phyloP scores from a whole-genome alignment of 2,888 invertebrate genomes.

The Drosophila multiciliata region DNA sequence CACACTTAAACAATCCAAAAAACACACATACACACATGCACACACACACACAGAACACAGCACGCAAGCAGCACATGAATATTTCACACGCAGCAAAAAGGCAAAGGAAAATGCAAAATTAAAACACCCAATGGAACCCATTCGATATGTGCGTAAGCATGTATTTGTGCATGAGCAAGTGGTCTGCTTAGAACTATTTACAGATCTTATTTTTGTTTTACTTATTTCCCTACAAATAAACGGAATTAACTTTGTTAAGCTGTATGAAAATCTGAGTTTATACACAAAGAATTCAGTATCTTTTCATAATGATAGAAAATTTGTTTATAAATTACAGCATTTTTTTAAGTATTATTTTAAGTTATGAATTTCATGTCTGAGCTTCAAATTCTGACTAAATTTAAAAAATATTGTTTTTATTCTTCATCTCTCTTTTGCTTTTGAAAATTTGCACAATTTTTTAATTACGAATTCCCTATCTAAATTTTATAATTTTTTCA shows the following conservation, averaged over 20 bases:
- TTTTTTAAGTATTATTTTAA: neutral
- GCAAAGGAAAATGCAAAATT: constrained; percentile 70
- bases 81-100: constrained; percentile 59
- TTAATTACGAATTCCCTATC: neutral
- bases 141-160: constrained; percentile 31
- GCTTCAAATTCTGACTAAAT: neutral
- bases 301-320: no score
- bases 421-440: neutral
- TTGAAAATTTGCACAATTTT: neutral
- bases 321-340: neutral
- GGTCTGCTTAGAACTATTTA: constrained; percentile 7
- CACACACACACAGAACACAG: constrained; percentile 1
- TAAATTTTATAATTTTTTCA: neutral
- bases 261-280: neutral
- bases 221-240: neutral
- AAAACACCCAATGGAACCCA: constrained; percentile 70
- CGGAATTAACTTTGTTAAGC: neutral
- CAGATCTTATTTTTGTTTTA: constrained; percentile 7
- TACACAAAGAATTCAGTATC: neutral
- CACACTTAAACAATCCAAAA: constrained; percentile 11
- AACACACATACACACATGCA: neutral
- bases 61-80: constrained; percentile 57
- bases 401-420: neutral
- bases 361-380: neutral
- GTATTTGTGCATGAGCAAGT: constrained; percentile 5